These are phyloP conservation scores for Picus viridis DNA, from an alignment of 2,797 vertebrate species.

Conservation along the genomic window DNA sequence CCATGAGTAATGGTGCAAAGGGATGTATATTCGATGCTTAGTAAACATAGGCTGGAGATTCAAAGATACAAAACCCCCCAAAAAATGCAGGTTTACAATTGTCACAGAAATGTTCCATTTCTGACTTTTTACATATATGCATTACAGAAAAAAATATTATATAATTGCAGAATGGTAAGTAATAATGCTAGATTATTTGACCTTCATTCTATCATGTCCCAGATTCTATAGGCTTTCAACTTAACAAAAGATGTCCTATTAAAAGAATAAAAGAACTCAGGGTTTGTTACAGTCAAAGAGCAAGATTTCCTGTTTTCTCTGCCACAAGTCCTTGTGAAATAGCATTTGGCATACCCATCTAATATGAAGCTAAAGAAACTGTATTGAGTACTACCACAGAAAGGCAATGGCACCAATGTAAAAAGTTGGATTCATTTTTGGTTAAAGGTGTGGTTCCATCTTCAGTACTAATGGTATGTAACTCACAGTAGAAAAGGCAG, in stretches of 20 bases:
- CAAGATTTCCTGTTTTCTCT: neutral
- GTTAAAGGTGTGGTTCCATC: neutral
- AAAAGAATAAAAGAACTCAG: neutral
- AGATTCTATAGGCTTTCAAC: neutral
- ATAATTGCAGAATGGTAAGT: neutral
- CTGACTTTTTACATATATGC: neutral
- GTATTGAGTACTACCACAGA: neutral
- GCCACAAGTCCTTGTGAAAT: neutral
- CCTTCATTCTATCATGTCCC: neutral
- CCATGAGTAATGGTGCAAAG: neutral
- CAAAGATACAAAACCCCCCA: neutral
- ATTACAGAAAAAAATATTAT: neutral
- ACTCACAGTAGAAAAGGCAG: neutral
- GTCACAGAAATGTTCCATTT: neutral
- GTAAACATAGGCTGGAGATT: neutral
- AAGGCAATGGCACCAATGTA: neutral
- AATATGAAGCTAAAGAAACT: neutral
- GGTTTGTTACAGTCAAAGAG: neutral
- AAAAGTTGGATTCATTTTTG: neutral
- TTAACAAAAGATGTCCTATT: neutral
- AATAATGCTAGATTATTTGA: neutral
- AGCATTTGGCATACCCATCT: neutral
- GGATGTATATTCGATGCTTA: neutral
- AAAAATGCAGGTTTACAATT: neutral
- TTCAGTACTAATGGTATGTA: neutral